Conservation (phyloP, 53 echinoderm and acorn worm species). For the Mesocentrotus franciscanus region DNA sequence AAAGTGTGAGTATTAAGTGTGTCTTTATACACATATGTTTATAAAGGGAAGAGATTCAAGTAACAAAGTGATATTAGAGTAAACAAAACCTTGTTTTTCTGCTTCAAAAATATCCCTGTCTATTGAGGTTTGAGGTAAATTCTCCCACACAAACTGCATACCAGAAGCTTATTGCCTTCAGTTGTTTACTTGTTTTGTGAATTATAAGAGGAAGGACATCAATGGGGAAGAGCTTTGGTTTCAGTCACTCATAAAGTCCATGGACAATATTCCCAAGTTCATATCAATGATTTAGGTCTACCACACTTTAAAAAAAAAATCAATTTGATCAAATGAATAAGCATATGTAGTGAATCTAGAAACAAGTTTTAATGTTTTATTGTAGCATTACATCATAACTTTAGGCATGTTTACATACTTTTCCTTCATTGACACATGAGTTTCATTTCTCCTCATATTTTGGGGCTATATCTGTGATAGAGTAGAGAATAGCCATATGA, state of each 20-base stretch:
- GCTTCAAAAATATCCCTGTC: background rate
- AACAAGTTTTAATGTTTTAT: background rate
- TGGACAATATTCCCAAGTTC: background rate
- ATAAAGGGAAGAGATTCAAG: background rate
- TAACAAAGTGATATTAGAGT: background rate
- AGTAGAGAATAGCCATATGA: too few relatives aligned
- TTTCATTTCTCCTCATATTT: background rate
- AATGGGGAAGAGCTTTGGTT: background rate
- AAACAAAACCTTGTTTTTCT: background rate
- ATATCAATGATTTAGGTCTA: background rate
- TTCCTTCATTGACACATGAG: background rate
- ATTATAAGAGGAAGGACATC: background rate
- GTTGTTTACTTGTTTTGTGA: background rate
- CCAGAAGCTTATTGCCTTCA: background rate
- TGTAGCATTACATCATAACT: background rate
- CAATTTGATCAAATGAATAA: background rate
- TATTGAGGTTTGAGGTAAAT: background rate
- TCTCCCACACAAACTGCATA: constrained; percentile 30
- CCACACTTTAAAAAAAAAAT: background rate
- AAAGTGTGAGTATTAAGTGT: too few relatives aligned
- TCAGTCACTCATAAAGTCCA: background rate
- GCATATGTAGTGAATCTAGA: background rate
- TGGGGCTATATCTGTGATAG: too few relatives aligned
- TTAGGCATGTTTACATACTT: too few relatives aligned
- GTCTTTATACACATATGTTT: too few relatives aligned